These are phyloP conservation scores for Gymnorhina tibicen DNA, from an alignment of 2,113 vertebrate species.

Conservation along the genomic window DNA sequence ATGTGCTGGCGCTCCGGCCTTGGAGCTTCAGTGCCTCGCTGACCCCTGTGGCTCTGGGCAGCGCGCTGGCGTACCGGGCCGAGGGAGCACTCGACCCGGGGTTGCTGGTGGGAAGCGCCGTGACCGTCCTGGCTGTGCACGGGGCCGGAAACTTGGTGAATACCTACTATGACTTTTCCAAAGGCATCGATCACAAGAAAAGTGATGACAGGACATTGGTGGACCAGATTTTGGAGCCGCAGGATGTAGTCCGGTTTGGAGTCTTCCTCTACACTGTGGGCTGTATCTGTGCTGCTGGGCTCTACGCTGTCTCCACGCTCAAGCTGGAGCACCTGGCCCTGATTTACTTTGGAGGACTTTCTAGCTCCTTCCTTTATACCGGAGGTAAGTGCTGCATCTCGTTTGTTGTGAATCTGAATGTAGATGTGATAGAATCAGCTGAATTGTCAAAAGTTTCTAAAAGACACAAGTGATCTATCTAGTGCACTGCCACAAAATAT, in stretches of 20 bases:
- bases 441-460: background rate
- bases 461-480: fast-evolving
- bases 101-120: slow-evolving; percentile 86
- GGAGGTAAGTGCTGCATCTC: slow-evolving; percentile 79
- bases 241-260: slow-evolving; percentile 94
- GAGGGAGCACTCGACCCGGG: slow-evolving; percentile 85
- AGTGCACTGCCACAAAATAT: background rate
- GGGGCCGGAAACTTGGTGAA: slow-evolving; percentile 96
- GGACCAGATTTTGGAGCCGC: slow-evolving; percentile 91
- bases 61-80: slow-evolving; percentile 88
- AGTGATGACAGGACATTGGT: slow-evolving; percentile 96
- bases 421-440: background rate
- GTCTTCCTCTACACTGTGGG: slow-evolving; percentile 91
- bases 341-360: slow-evolving; percentile 96
- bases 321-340: slow-evolving; percentile 92
- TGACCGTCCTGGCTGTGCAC: slow-evolving; percentile 90
- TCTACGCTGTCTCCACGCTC: slow-evolving; percentile 85
- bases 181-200: slow-evolving; percentile 98
- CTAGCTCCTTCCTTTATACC: slow-evolving; percentile 96
- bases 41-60: slow-evolving; percentile 91
- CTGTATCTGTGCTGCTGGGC: slow-evolving; percentile 87
- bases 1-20: slow-evolving; percentile 89
- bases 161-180: slow-evolving; percentile 99
- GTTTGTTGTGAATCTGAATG: background rate
- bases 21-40: slow-evolving; percentile 98